phyloP scores from a whole-genome alignment of 2,113 vertebrate species.

The Colossoma macropomum region DNA sequence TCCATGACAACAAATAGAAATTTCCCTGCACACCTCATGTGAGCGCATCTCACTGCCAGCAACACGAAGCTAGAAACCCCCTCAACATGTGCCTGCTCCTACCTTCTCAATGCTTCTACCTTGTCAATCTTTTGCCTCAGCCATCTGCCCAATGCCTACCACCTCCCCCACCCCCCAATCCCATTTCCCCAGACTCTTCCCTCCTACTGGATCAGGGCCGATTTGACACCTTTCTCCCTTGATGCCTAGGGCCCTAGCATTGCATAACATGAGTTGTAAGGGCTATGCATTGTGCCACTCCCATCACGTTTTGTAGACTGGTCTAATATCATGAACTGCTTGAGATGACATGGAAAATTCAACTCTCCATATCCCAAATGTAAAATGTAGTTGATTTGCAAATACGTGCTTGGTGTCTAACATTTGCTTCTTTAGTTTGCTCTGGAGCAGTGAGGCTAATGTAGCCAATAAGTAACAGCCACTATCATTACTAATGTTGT shows the following conservation, averaged over 20 bases:
- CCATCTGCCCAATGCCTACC: background rate
- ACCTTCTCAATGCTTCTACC: slow-evolving; percentile 33
- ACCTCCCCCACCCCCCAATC: background rate
- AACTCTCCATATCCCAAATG: no score
- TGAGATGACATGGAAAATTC: slow-evolving; percentile 9
- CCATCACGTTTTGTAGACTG: slow-evolving; percentile 8
- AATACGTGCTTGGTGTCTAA: no score
- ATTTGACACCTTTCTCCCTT: background rate
- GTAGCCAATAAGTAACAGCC: no score
- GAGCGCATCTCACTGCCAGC: slow-evolving; percentile 67
- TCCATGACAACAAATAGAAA: slow-evolving; percentile 84
- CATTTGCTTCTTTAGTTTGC: no score
- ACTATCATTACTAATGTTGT: no score
- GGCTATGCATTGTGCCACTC: background rate
- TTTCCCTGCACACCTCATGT: slow-evolving; percentile 73
- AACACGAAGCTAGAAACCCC: slow-evolving; percentile 4
- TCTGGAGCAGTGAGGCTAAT: no score
- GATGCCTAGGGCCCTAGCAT: background rate
- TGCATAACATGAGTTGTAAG: background rate
- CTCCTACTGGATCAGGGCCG: background rate
- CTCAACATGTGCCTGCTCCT: slow-evolving; percentile 50
- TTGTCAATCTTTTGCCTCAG: background rate
- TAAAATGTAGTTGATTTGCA: no score
- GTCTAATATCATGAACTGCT: slow-evolving; percentile 19
- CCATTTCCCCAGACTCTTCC: slow-evolving; percentile 8